A percentile compares a stretch with the other conserved stretches of the same genome.
These are phyloP conservation scores for Micronycteris hirsuta DNA, from an alignment of 2,113 vertebrate species.

Conservation along the genomic window DNA sequence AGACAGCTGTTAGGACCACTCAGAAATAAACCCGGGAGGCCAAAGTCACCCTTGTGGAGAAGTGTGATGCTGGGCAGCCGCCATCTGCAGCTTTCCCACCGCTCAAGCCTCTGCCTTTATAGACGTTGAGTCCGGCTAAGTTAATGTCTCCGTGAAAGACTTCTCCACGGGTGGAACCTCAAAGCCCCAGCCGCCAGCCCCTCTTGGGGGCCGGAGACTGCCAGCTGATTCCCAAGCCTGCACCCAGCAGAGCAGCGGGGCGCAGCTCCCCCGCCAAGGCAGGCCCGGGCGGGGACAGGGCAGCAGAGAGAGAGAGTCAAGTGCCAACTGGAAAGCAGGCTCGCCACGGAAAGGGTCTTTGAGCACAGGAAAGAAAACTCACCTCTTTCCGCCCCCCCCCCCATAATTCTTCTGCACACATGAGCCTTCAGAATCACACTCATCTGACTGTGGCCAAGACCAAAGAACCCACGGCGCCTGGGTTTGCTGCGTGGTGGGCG, in stretches of 20 bases:
- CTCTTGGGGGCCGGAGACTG: not conserved
- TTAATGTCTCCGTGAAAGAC: not conserved
- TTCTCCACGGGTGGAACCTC: not conserved
- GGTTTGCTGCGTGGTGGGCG: fast-evolving
- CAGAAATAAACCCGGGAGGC: not conserved
- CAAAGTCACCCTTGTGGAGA: not conserved
- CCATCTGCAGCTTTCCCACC: not conserved
- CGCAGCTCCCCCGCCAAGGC: not conserved
- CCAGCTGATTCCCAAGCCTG: not conserved
- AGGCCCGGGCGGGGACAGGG: not conserved
- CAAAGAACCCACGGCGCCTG: not conserved
- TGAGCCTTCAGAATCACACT: not conserved
- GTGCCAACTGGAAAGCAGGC: not conserved
- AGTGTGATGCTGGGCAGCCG: not conserved
- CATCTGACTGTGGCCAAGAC: not conserved
- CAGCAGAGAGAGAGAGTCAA: not conserved
- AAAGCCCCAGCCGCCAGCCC: not conserved
- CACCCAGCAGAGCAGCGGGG: not conserved
- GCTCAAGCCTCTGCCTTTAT: not conserved
- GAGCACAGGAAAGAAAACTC: not conserved
- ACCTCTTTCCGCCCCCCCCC: not conserved
- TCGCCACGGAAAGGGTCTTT: not conserved
- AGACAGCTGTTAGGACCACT: not conserved
- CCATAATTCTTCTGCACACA: not conserved
- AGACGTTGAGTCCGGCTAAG: not conserved